phyloP scores from a whole-genome alignment of 2,888 invertebrate genomes.

The Tromatobia lineatoria region DNA sequence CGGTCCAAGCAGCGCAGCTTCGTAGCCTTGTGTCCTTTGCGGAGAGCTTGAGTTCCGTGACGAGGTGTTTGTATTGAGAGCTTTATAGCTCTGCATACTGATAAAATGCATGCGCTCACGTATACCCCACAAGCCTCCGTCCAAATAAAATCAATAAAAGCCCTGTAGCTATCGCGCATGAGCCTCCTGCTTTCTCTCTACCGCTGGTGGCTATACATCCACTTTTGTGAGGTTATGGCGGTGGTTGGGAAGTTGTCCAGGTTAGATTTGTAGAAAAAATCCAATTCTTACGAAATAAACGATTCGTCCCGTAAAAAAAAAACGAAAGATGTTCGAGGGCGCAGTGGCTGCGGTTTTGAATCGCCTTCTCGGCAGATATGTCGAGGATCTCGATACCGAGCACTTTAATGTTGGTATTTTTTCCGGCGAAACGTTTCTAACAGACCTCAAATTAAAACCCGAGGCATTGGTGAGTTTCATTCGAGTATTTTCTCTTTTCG shows the following conservation, averaged over 20 bases:
- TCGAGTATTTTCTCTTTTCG: background rate
- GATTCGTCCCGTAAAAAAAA: slow-evolving; percentile 2
- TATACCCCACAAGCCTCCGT: slow-evolving; percentile 35
- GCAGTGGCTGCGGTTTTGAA: slow-evolving; percentile 93
- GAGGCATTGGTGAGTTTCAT: slow-evolving; percentile 91
- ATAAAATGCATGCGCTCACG: slow-evolving; percentile 37
- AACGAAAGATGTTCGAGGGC: slow-evolving; percentile 90
- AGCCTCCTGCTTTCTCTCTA: slow-evolving; percentile 41
- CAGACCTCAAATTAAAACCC: slow-evolving; percentile 92
- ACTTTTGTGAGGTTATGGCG: slow-evolving; percentile 67
- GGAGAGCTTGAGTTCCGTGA: slow-evolving; percentile 12
- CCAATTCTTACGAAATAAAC: too few relatives aligned
- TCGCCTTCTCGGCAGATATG: slow-evolving; percentile 93
- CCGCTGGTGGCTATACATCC: slow-evolving; percentile 19
- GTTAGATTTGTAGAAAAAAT: slow-evolving; percentile 55
- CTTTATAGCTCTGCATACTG: slow-evolving; percentile 47
- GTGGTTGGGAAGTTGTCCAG: slow-evolving; percentile 51
- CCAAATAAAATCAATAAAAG: slow-evolving; percentile 66
- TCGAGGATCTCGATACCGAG: slow-evolving; percentile 93
- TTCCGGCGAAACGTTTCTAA: slow-evolving; percentile 92
- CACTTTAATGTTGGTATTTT: slow-evolving; percentile 94
- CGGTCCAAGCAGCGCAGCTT: background rate
- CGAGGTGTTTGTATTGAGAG: slow-evolving; percentile 32
- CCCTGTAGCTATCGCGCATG: slow-evolving; percentile 67
- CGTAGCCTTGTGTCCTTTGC: background rate